These are phyloP conservation scores for Hydrolagus affinis DNA, from an alignment of 2,113 vertebrate genomes.

Conservation along the genomic window DNA sequence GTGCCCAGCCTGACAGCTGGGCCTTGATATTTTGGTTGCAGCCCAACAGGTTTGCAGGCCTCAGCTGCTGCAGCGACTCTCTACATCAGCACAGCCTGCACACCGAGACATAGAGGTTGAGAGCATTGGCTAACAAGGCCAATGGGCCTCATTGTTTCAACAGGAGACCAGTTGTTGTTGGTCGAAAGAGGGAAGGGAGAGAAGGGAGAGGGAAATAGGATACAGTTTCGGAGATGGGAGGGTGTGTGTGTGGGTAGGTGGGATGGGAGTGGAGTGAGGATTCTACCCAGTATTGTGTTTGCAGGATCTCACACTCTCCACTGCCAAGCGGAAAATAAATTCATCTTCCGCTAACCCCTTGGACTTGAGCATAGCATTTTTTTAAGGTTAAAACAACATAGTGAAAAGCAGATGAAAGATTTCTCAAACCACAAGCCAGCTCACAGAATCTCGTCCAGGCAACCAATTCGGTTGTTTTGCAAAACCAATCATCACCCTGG, in stretches of 20 bases:
- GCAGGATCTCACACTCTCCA: conserved; percentile 51
- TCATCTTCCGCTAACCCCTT: conserved; percentile 58
- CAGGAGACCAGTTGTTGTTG: conserved; percentile 56
- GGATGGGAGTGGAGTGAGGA: conserved; percentile 5
- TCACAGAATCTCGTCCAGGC: background rate
- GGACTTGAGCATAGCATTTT: conserved; percentile 48
- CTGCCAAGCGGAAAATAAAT: conserved; percentile 64
- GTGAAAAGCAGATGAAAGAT: conserved; percentile 44
- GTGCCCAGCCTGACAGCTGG: conserved; percentile 50
- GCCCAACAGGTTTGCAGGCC: conserved; percentile 52
- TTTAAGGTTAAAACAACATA: conserved; percentile 50
- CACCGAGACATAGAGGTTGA: conserved; percentile 46
- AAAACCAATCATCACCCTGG: background rate
- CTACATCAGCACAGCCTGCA: conserved; percentile 48
- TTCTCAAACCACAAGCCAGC: conserved; percentile 39
- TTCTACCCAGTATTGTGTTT: conserved; percentile 40
- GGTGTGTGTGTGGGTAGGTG: too few species aligned
- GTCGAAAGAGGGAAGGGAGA: background rate
- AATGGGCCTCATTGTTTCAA: conserved; percentile 47
- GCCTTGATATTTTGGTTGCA: conserved; percentile 50
- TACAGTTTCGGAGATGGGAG: too few species aligned
- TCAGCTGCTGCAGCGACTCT: conserved; percentile 45
- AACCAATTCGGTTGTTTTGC: background rate
- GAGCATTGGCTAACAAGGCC: conserved; percentile 53
- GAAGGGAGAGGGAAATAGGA: too few species aligned